Evolutionary conservation across 1,140 invertebrate genomes (phyloP), one percentile per base, ranked within the genome.

Genomic region (Ceratosolen solmsi): DNA sequence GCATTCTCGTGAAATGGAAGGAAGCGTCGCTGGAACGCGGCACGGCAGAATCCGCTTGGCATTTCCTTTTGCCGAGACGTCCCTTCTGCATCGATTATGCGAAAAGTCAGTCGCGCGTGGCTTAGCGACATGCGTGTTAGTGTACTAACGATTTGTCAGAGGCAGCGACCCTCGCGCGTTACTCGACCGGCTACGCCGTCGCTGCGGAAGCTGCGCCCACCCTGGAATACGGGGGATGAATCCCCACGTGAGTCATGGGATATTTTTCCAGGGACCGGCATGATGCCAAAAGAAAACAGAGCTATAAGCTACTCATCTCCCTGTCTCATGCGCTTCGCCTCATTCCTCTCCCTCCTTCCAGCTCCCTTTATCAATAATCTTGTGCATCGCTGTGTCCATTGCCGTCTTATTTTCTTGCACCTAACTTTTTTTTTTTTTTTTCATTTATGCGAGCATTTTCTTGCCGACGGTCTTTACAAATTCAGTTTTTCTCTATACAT

Each of bases 281-380:
- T 5, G n/a, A 38, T 27, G 78, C 68, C 70, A 80, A 80, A 63
- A 80, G 68, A 73, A 79, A 78, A 72, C 30, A 78, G 65, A 54
- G 41, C 63, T 71, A 49, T 25, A n/a, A 33, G 38, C 78, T 83
- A 80, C 36, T 82, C 79, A 77, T 77, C 82, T 81, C 74, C 70
- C 68, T 74, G 27, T 46, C 78, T 68, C 54, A 9, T 27, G 27
- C 33, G n/a, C 20, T 68, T 1, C 46, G 54, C 58, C 38, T 38
- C 27, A 54, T 13, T 46, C 25, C 27, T 49, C 9, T 49, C n/a
- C 30, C 36, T 38, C 17, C 22, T 13, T 30, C 15, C 46, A 25
- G 27, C 4, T 5, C 3, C n/a, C 58, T 33, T 49, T 17, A 17
- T 51, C 13, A 9, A 30, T 30, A 70, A 36, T 60, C 76, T 27